These are phyloP conservation scores for Atopsyche davidsoni DNA, from an alignment of 1,140 invertebrate genomes.

Conservation along the genomic window DNA sequence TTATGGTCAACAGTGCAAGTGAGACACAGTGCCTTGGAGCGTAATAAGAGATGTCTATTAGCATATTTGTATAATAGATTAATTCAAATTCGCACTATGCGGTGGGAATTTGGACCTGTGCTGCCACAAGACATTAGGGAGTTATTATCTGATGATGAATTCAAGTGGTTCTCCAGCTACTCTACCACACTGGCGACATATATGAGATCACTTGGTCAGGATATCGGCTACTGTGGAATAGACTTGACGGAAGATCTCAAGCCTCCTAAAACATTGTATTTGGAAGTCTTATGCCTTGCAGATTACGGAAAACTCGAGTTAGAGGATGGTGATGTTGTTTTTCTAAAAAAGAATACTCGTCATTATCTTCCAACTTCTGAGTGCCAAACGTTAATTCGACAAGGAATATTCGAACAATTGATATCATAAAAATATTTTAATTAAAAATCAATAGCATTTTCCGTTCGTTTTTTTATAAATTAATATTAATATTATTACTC, in stretches of 20 bases:
- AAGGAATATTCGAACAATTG: conserved; percentile 85
- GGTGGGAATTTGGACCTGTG: conserved; percentile 92
- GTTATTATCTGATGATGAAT: conserved; percentile 74
- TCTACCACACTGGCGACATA: conserved; percentile 81
- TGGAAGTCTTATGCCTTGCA: conserved; percentile 82
- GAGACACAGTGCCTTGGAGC: conserved; percentile 75
- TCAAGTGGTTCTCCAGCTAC: conserved; percentile 83
- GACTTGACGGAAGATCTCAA: conserved; percentile 85
- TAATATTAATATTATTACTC: too few species aligned
- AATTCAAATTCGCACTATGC: conserved; percentile 68
- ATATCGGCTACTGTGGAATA: conserved; percentile 62
- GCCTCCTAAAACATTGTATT: conserved; percentile 87
- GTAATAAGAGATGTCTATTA: conserved; percentile 85
- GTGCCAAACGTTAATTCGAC: conserved; percentile 86
- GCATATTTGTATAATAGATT: conserved; percentile 85
- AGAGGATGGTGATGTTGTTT: conserved; percentile 83
- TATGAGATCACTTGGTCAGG: conserved; percentile 80
- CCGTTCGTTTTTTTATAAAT: too few species aligned
- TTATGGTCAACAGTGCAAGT: conserved; percentile 68
- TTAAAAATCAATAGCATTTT: too few species aligned
- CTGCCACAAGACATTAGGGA: conserved; percentile 78
- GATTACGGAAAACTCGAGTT: conserved; percentile 94
- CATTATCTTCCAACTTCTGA: conserved; percentile 83
- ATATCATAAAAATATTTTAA: conserved; percentile 29
- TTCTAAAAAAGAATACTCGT: conserved; percentile 87